Base-by-base conservation (phyloP, 2,888 invertebrate species). In the Thereva unica region DNA sequence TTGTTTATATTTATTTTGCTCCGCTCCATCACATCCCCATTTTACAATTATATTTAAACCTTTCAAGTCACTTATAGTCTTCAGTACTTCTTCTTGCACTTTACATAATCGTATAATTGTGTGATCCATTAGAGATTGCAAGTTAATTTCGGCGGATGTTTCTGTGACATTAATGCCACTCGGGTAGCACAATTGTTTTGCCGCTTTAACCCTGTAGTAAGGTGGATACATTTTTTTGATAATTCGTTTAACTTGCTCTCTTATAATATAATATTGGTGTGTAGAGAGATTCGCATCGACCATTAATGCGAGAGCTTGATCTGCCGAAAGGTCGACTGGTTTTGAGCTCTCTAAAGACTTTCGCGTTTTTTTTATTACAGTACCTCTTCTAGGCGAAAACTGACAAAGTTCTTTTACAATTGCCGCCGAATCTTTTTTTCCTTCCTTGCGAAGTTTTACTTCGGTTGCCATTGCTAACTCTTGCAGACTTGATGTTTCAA, bases 291-390 rank as follows among this genome's bases (percentile, higher is more conserved):
- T 49, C 8, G n/a, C 10, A 49, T 49, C 49, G 9, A 49, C n/a
- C 49, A n/a, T 49, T 49, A 49, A 49, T 10, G 49, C 49, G 10
- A 49, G 49, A 7, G 49, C 49, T 49, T 49, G 49, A n/a, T 49
- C 49, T 10, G 5, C n/a, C 10, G 49, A 49, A 5, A 49, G 10
- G n/a, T n/a, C n/a, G n/a, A n/a, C n/a, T n/a, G n/a, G n/a, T n/a
- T n/a, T n/a, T n/a, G n/a, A n/a, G n/a, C n/a, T n/a, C n/a, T n/a
- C 10, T 5, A 49, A 49, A 10, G 5, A 7, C n/a, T 10, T 49
- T 5, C 49, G 49, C n/a, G 49, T 5, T 10, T 49, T 49, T 10
- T 49, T 49, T n/a, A 49, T 10, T 5, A 10, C 5, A 7, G 49
- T 49, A 49, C 49, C 7, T n/a, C n/a, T n/a, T n/a, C n/a, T n/a